phyloP scores from a whole-genome alignment of 2,797 vertebrate species.

The Neosalanx taihuensis region DNA sequence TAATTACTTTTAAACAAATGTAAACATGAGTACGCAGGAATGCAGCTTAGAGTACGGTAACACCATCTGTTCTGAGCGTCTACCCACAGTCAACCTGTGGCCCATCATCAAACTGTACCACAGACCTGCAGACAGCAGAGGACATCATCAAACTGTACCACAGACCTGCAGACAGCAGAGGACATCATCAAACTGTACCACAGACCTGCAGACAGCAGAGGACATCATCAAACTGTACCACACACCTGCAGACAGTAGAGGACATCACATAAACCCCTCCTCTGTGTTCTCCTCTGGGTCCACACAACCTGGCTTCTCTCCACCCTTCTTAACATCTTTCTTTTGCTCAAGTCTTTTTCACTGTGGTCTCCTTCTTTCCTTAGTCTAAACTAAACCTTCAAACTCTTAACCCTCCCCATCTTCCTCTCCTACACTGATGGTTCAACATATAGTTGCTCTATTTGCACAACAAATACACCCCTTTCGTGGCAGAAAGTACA shows the following conservation, averaged over 20 bases:
- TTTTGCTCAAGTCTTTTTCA: neutral
- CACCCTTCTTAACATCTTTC: neutral
- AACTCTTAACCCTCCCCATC: neutral
- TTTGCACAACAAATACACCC: slow-evolving; percentile 14
- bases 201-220: slow-evolving; percentile 19
- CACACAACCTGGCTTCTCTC: neutral
- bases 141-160: slow-evolving; percentile 12
- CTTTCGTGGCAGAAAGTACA: neutral
- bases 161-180: no score
- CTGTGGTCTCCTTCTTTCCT: neutral
- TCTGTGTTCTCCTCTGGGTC: slow-evolving; percentile 14
- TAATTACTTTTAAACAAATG: neutral
- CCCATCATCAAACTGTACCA: slow-evolving; percentile 22
- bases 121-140: slow-evolving; percentile 15
- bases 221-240: slow-evolving; percentile 12
- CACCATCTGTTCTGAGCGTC: neutral
- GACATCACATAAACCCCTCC: neutral
- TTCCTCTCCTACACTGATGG: neutral
- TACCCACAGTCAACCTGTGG: slow-evolving; percentile 34
- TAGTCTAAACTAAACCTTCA: neutral
- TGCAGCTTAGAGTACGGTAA: neutral
- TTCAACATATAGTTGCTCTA: slow-evolving; percentile 10
- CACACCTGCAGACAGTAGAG: no score
- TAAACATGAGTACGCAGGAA: neutral
- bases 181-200: slow-evolving; percentile 9